Conservation (phyloP, 2,888 invertebrate genomes). For the Idaea dimidiata region DNA sequence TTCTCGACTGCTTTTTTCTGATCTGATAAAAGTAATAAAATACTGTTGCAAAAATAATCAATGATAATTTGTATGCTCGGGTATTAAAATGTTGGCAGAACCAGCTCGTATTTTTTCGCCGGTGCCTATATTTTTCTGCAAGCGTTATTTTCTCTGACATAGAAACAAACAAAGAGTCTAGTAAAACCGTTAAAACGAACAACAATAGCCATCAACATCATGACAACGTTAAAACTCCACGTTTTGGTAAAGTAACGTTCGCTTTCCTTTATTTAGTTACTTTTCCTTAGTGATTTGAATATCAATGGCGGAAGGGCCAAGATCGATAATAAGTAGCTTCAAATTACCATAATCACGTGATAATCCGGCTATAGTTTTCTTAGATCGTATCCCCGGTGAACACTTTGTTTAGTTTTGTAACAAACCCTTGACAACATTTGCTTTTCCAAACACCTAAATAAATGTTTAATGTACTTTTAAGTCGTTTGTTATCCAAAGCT, state of each 20-base stretch:
- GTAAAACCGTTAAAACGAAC: constrained; percentile 4
- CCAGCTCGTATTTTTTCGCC: not conserved
- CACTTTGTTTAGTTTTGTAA: constrained; percentile 11
- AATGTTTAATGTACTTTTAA: too few species aligned
- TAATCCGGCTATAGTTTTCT: constrained; percentile 32
- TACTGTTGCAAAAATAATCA: not conserved
- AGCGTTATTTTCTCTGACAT: not conserved
- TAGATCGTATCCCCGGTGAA: constrained; percentile 17
- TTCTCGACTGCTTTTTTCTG: not conserved
- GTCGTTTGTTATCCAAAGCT: too few species aligned
- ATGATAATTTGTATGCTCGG: not conserved
- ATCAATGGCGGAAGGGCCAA: constrained; percentile 41
- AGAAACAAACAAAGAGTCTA: constrained; percentile 1
- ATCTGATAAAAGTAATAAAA: not conserved
- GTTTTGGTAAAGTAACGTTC: constrained; percentile 14
- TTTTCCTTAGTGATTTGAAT: constrained; percentile 44
- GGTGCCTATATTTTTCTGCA: not conserved
- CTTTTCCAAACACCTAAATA: not conserved
- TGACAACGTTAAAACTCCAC: constrained; percentile 3
- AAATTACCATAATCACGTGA: constrained; percentile 55
- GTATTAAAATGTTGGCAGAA: not conserved
- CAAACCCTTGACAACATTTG: constrained; percentile 2
- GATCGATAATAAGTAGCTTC: constrained; percentile 36
- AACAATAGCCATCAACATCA: not conserved
- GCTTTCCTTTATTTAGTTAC: constrained; percentile 42